Conservation (phyloP, 2,113 vertebrate genomes). For the Candoia aspera region DNA sequence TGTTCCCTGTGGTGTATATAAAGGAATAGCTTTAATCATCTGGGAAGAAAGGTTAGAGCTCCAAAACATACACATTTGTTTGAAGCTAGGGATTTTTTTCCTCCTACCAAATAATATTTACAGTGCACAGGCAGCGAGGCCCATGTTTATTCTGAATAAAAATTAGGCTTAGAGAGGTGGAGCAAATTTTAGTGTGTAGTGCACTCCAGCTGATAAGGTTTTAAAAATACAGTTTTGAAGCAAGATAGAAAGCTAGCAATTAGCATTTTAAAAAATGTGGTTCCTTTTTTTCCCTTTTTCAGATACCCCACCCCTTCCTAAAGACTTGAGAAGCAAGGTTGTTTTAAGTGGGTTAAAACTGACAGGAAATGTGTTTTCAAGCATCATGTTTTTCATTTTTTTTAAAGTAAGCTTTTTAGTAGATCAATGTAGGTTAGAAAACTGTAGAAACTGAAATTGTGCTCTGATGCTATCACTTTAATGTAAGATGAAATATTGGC, state of each 20-base stretch:
- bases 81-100: constrained; percentile 74
- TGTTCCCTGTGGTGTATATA: constrained; percentile 85
- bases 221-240: constrained; percentile 54
- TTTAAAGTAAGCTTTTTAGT: constrained; percentile 7
- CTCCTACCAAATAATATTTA: constrained; percentile 84
- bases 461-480: constrained; percentile 30
- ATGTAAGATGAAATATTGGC: constrained; percentile 34
- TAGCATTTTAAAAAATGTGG: constrained; percentile 51
- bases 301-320: not conserved
- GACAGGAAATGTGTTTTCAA: constrained; percentile 42
- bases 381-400: constrained; percentile 30
- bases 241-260: constrained; percentile 46
- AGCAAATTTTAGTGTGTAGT: constrained; percentile 67
- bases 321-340: constrained; percentile 10
- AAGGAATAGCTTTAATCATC: constrained; percentile 88
- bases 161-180: constrained; percentile 68
- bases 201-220: constrained; percentile 57
- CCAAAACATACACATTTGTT: constrained; percentile 86
- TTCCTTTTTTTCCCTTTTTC: not conserved
- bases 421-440: constrained; percentile 22
- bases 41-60: constrained; percentile 87
- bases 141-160: constrained; percentile 83
- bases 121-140: constrained; percentile 80
- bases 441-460: constrained; percentile 25
- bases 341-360: constrained; percentile 51